Conservation (phyloP, 2,113 vertebrate genomes). For the Petrocephalus zakoni region DNA sequence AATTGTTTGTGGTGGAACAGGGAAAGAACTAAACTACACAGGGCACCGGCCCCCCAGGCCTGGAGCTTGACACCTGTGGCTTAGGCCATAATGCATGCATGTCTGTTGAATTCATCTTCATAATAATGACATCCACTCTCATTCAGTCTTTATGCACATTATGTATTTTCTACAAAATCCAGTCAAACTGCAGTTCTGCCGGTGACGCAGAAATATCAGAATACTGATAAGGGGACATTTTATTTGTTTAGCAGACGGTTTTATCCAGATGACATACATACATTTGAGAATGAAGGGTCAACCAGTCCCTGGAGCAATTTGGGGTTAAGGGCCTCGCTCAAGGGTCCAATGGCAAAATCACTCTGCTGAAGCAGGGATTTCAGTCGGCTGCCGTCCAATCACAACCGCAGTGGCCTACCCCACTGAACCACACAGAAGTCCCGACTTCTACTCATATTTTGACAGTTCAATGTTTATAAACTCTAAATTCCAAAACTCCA, state of each 20-base stretch:
- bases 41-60: too few species aligned
- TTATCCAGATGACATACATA: background rate
- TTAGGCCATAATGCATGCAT: background rate
- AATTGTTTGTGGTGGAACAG: too few species aligned
- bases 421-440: background rate
- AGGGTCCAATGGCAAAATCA: background rate
- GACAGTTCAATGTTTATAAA: background rate
- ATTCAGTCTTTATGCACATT: background rate
- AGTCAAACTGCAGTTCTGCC: background rate
- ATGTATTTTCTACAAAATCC: background rate
- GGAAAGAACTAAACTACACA: too few species aligned
- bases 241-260: background rate
- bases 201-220: background rate
- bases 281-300: background rate
- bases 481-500: background rate
- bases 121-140: background rate
- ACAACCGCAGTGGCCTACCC: background rate
- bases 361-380: background rate
- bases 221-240: background rate
- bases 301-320: background rate
- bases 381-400: background rate
- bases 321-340: background rate
- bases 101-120: background rate
- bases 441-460: background rate
- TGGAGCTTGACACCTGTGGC: too few species aligned